phyloP scores from a whole-genome alignment of 2,888 invertebrate species.

The Trimorus sp. region DNA sequence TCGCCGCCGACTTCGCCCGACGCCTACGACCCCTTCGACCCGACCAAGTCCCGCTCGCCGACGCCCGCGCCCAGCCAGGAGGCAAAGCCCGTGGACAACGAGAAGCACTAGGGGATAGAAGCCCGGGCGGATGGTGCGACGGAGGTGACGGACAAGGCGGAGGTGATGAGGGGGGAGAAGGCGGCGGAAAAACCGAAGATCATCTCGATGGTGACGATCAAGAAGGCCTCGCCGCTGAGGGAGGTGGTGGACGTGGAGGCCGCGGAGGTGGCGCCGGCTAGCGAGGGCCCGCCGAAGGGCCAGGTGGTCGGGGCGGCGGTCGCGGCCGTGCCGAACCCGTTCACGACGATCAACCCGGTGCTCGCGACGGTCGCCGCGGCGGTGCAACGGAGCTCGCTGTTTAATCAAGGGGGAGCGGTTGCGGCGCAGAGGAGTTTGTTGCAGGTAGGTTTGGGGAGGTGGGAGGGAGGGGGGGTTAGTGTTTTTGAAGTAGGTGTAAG shows the following conservation, averaged over 20 bases:
- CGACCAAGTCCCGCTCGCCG: constrained; percentile 90
- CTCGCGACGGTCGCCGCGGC: constrained; percentile 80
- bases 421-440: constrained; percentile 74
- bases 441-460: constrained; percentile 71
- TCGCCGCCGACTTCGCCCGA: constrained; percentile 89
- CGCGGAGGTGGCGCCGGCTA: constrained; percentile 58
- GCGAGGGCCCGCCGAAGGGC: constrained; percentile 68
- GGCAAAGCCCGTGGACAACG: constrained; percentile 62
- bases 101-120: constrained; percentile 72
- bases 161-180: constrained; percentile 63
- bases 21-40: constrained; percentile 95
- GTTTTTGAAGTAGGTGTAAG: too few species aligned
- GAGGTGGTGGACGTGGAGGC: constrained; percentile 70
- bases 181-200: constrained; percentile 76
- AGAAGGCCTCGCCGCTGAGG: constrained; percentile 76
- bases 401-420: constrained; percentile 73
- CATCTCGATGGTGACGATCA: constrained; percentile 80
- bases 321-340: constrained; percentile 73
- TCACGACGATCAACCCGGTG: constrained; percentile 78
- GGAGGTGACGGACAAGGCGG: constrained; percentile 67
- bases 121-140: constrained; percentile 58
- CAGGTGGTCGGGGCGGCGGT: constrained; percentile 71
- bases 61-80: constrained; percentile 82
- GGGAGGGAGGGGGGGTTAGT: too few species aligned
- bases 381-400: constrained; percentile 78